Base-by-base conservation (phyloP, 2,888 invertebrate genomes). In the Siphlonurus alternatus region DNA sequence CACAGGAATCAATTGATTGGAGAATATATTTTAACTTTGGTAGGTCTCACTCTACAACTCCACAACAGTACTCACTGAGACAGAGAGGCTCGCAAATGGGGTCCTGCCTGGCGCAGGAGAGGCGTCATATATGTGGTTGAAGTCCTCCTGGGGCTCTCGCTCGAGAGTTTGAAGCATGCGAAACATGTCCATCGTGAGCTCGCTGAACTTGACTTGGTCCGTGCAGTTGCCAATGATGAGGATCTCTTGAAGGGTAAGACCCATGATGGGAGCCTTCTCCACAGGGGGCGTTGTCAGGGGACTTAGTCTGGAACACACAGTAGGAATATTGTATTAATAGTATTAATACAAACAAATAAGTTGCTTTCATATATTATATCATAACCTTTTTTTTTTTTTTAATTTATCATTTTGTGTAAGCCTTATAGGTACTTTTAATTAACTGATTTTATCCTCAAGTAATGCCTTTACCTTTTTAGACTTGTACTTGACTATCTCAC, bases 141-240 rank as follows among this genome's bases (percentile, higher is more conserved):
- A 80, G 68, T 89, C 89, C 70, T 91, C 91, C 70, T 89, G 87
- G 15, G 93, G 92, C 74, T 97, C 95, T 68, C 93, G 80, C 75
- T 97, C 97, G 66, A 97, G 77, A 0, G 93, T 93, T 77, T 97
- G 97, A 66, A 96, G 81, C 87, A 97, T 95, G 71, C 96, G 82
- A 77, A 92, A 97, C 97, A 97, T 97, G 78, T 97, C 97, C 82
- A 97, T 87, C 18, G 96, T 96, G 69, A 97, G 79, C 76, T 97
- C 96, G 69, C 93, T 94, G 78, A 95, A 96, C 77, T 95, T 95
- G 38, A 94, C 81, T 81, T 97, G 96, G 73, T 94, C 92, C 68
- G 88, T 85, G 71, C 89, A 88, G 75, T 94, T 94, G 65, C 97
- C 96, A 65, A 97, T 87, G 69, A 97, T 93, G 65, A 97, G 80